Conservation (phyloP, 2,113 vertebrate species). For the Tricholaema leucomelas region DNA sequence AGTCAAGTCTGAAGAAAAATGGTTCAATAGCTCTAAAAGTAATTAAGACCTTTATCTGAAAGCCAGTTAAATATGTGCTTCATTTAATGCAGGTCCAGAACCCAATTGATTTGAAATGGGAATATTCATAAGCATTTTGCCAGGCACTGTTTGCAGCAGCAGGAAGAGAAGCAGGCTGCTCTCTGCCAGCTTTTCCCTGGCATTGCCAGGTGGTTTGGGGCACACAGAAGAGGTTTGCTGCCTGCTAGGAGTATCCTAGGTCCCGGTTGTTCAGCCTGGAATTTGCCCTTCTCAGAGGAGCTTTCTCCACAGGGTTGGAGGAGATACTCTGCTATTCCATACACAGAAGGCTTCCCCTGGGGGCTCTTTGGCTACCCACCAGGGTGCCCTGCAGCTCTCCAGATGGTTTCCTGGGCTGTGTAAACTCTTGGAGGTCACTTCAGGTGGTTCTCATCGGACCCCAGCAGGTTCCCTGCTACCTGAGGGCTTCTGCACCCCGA, state of each 20-base stretch:
- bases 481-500: neutral
- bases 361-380: neutral
- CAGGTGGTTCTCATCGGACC: fast-evolving
- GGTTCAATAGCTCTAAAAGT: constrained; percentile 58
- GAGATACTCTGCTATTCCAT: neutral
- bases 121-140: constrained; percentile 62
- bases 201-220: neutral
- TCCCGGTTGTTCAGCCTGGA: neutral
- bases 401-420: fast-evolving
- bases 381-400: neutral
- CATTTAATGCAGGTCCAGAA: constrained; percentile 64
- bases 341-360: neutral
- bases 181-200: constrained; percentile 5
- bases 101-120: constrained; percentile 26
- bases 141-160: constrained; percentile 21
- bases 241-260: neutral
- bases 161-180: neutral
- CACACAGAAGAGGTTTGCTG: neutral
- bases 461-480: neutral
- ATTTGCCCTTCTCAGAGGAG: neutral
- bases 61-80: constrained; percentile 57
- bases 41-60: constrained; percentile 69
- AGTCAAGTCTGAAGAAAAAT: constrained; percentile 65
- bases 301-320: neutral
- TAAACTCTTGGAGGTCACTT: neutral